Percentiles rank a stretch among this genome's conserved stretches.
These are phyloP conservation scores for Eumaeus atala DNA, from an alignment of 1,140 invertebrate genomes.

Conservation along the genomic window DNA sequence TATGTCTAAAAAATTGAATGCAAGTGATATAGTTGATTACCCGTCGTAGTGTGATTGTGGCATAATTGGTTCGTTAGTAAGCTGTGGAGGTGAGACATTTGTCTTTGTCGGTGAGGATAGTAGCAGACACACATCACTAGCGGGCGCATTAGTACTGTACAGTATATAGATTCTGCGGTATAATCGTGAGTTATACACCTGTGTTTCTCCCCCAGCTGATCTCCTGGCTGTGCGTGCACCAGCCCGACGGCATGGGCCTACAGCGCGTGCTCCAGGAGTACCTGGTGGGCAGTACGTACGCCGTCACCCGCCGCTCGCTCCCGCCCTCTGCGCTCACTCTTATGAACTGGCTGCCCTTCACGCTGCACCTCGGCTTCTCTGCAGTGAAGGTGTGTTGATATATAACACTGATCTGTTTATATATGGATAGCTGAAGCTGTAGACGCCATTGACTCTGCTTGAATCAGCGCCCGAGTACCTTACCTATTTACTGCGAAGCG, in stretches of 20 bases:
- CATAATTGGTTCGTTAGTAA: too few relatives aligned
- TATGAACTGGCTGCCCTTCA: constrained; percentile 81
- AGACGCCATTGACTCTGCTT: too few relatives aligned
- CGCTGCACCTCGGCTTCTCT: constrained; percentile 70
- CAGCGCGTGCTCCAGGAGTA: constrained; percentile 84
- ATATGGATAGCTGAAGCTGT: neutral
- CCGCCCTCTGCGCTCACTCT: constrained; percentile 80
- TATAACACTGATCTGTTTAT: neutral
- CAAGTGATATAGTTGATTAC: too few relatives aligned
- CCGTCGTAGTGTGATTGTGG: too few relatives aligned
- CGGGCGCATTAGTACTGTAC: too few relatives aligned
- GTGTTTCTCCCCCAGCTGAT: constrained; percentile 37
- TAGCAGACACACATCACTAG: too few relatives aligned
- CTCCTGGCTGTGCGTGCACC: constrained; percentile 55
- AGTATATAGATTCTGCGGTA: too few relatives aligned
- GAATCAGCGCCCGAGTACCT: too few relatives aligned
- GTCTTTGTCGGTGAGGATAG: too few relatives aligned
- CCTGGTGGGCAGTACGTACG: constrained; percentile 81
- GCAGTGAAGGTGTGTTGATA: constrained; percentile 54
- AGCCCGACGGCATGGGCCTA: constrained; percentile 45
- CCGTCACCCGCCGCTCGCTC: constrained; percentile 81
- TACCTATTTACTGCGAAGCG: too few relatives aligned
- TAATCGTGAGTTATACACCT: neutral
- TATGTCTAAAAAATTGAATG: too few relatives aligned
- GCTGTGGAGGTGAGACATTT: too few relatives aligned